These are phyloP conservation scores for Ennomos quercinarius DNA, from an alignment of 2,888 invertebrate genomes.

Conservation along the genomic window DNA sequence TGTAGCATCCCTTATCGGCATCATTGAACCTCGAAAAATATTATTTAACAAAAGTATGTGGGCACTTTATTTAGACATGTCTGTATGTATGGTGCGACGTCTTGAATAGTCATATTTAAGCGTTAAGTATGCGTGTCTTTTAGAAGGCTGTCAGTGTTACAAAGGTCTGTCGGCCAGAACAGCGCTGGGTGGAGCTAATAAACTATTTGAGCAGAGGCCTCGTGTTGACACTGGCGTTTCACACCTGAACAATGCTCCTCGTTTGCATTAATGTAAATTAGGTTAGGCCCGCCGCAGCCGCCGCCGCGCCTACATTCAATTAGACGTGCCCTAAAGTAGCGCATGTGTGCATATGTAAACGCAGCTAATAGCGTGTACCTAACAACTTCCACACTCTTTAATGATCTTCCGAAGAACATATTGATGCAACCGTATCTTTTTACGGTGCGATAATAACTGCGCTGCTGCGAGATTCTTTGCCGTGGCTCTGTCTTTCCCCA, in stretches of 20 bases:
- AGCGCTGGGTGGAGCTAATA: constrained; percentile 84
- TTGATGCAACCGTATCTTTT: constrained; percentile 54
- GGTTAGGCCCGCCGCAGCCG: constrained; percentile 75
- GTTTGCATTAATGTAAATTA: constrained; percentile 86
- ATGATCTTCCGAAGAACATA: constrained; percentile 55
- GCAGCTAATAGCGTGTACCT: constrained; percentile 56
- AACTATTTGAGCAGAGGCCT: constrained; percentile 83
- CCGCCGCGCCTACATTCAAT: constrained; percentile 81
- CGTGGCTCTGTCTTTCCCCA: constrained; percentile 34
- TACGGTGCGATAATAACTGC: constrained; percentile 37
- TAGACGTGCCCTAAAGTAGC: constrained; percentile 80
- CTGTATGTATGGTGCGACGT: constrained; percentile 55
- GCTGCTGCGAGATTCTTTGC: constrained; percentile 28
- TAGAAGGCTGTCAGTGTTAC: constrained; percentile 77
- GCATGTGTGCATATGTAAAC: constrained; percentile 74
- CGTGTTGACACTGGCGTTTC: constrained; percentile 85
- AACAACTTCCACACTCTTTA: constrained; percentile 59
- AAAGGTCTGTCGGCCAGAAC: constrained; percentile 79
- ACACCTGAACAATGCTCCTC: constrained; percentile 85
- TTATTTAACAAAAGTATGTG: constrained; percentile 20
- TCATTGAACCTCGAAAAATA: constrained; percentile 13
- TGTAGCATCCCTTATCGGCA: constrained; percentile 5
- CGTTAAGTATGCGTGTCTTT: constrained; percentile 78
- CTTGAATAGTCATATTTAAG: constrained; percentile 74
- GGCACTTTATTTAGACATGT: constrained; percentile 37